Conservation (phyloP, 2,113 vertebrate genomes). For the Mirza zaza region DNA sequence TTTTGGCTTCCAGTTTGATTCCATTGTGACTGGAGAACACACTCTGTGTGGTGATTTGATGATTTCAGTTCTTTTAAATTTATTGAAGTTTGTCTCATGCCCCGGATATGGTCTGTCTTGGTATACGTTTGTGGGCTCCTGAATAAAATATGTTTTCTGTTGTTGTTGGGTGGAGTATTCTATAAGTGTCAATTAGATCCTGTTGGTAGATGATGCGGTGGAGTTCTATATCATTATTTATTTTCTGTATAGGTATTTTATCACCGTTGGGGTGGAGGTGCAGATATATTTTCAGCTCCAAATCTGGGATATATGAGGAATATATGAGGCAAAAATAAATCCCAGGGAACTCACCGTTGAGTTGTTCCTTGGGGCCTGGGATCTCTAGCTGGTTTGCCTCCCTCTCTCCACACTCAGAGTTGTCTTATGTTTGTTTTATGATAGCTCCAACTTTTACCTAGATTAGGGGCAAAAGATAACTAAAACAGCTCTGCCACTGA, state of each 20-base stretch:
- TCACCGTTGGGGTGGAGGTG: background rate
- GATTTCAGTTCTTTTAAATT: conserved; percentile 45
- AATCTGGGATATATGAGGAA: background rate
- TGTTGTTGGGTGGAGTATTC: background rate
- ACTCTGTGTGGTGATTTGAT: background rate
- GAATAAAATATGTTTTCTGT: background rate
- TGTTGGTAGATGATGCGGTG: background rate
- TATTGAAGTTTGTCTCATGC: background rate
- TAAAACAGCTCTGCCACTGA: background rate
- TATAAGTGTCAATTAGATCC: background rate
- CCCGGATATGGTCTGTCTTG: background rate
- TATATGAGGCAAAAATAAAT: background rate
- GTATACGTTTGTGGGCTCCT: background rate
- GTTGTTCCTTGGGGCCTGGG: background rate
- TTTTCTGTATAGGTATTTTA: background rate
- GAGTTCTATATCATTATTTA: background rate
- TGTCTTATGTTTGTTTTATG: background rate
- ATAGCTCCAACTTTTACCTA: background rate
- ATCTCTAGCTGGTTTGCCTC: background rate
- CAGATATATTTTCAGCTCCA: background rate
- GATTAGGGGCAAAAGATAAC: background rate
- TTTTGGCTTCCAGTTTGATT: conserved; percentile 34
- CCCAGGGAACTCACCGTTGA: background rate
- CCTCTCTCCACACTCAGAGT: background rate
- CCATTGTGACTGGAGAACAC: background rate